A percentile compares a stretch with the other conserved stretches of the same genome.
phyloP scores from a whole-genome alignment of 2,888 invertebrate genomes.

The Andrena haemorrhoa region DNA sequence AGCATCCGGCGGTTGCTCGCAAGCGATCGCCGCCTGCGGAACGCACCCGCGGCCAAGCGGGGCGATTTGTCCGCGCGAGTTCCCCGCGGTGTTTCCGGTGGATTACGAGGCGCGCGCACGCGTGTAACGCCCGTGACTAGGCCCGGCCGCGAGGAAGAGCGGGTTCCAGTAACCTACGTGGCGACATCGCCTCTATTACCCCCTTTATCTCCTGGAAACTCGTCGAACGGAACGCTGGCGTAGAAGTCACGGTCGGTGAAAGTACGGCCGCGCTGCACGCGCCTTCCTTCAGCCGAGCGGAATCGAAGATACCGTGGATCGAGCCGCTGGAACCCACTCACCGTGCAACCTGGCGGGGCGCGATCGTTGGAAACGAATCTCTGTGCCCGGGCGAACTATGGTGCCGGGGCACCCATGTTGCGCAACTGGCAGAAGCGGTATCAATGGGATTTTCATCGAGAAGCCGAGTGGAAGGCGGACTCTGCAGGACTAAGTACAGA shows the following conservation, averaged over 20 bases:
- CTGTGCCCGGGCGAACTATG: not conserved
- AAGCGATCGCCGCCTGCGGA: not conserved
- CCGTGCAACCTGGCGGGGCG: not conserved
- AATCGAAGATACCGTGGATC: constrained; percentile 41
- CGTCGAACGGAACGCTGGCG: constrained; percentile 78
- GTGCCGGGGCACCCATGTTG: not conserved
- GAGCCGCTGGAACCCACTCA: constrained; percentile 3
- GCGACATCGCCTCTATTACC: constrained; percentile 78
- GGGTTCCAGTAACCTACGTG: constrained; percentile 79
- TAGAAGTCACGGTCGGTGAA: constrained; percentile 83
- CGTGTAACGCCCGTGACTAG: constrained; percentile 43
- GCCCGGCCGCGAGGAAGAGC: constrained; percentile 34
- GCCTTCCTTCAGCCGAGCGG: constrained; percentile 43
- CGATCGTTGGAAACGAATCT: not conserved
- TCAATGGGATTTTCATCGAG: constrained; percentile 2
- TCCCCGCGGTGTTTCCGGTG: constrained; percentile 59
- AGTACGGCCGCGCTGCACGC: constrained; percentile 73
- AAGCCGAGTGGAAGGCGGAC: not conserved
- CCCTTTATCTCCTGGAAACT: constrained; percentile 76
- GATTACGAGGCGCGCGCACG: constrained; percentile 49
- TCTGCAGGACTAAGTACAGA: not conserved
- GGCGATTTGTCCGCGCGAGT: constrained; percentile 22
- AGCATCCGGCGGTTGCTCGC: not conserved
- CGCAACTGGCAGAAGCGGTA: not conserved
- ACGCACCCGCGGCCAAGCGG: not conserved